Percentiles rank a stretch among this genome's conserved stretches.
phyloP scores from a whole-genome alignment of 2,888 invertebrate species.

The Omphaloscelis lunosa region DNA sequence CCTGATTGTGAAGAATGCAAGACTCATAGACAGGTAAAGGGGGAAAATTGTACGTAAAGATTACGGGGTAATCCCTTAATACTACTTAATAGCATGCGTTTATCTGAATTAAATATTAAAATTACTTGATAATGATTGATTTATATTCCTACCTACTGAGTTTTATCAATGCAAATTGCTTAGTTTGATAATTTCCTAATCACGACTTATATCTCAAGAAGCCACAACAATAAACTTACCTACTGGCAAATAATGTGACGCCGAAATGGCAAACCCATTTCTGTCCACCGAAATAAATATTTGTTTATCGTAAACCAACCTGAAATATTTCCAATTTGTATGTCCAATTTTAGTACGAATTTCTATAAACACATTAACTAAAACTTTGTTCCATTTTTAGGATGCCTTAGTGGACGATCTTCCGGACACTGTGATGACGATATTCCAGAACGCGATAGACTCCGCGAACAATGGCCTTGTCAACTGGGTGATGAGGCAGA shows the following conservation, averaged over 20 bases:
- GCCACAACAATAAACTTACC: not conserved
- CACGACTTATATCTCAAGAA: slow-evolving; percentile 1
- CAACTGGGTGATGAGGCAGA: slow-evolving; percentile 97
- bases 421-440: slow-evolving; percentile 96
- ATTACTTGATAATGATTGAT: slow-evolving; percentile 20
- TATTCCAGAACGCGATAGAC: slow-evolving; percentile 98
- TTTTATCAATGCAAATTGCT: slow-evolving; percentile 29
- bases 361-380: not conserved
- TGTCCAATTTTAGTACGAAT: not conserved
- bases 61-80: slow-evolving; percentile 11
- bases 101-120: slow-evolving; percentile 18
- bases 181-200: slow-evolving; percentile 20
- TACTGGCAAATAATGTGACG: not conserved
- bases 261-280: not conserved
- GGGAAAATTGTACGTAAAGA: not conserved
- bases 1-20: slow-evolving; percentile 97
- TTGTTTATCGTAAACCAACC: too few relatives aligned
- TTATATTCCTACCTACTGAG: slow-evolving; percentile 9
- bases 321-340: not conserved
- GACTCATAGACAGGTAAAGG: slow-evolving; percentile 94
- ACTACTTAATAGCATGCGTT: not conserved
- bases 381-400: slow-evolving; percentile 80
- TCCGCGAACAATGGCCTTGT: slow-evolving; percentile 97
- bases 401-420: slow-evolving; percentile 96
- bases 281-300: not conserved